phyloP scores from a whole-genome alignment of 2,113 vertebrate genomes.

The Phaethornis superciliosus region DNA sequence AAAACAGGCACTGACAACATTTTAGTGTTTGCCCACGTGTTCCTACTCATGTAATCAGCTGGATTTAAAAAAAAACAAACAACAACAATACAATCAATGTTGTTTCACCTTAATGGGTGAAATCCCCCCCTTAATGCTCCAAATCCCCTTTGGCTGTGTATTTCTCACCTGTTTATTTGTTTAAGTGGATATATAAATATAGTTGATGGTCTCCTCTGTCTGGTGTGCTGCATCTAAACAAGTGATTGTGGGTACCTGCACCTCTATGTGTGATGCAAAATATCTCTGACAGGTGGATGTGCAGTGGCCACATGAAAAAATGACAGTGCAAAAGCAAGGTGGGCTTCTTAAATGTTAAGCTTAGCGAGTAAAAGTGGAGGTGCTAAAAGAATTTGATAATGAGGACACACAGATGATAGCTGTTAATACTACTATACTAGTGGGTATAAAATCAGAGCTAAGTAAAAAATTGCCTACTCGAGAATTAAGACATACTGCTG shows the following conservation, averaged over 20 bases:
- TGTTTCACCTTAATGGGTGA: too few relatives aligned
- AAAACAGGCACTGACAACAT: not conserved
- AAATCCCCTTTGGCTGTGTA: not conserved
- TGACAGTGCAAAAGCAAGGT: constrained; percentile 2
- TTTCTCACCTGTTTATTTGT: not conserved
- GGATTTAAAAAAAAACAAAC: not conserved
- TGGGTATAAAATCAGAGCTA: not conserved
- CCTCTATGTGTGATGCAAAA: not conserved
- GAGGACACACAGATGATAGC: constrained; percentile 51
- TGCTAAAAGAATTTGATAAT: constrained; percentile 44
- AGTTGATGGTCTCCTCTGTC: not conserved
- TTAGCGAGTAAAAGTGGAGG: not conserved
- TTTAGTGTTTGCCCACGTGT: not conserved
- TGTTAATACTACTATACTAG: constrained; percentile 10
- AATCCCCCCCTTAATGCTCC: not conserved
- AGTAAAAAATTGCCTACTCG: constrained; percentile 18
- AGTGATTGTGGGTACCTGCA: not conserved
- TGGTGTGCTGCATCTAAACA: not conserved
- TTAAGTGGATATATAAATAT: not conserved
- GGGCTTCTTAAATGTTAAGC: constrained; percentile 28
- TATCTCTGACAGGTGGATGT: constrained; percentile 25
- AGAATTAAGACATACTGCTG: not conserved
- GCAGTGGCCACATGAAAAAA: not conserved
- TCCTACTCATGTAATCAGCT: not conserved
- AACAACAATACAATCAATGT: not conserved